Base-by-base conservation (phyloP, 2,888 invertebrate genomes). In the Bellardia bayeri region DNA sequence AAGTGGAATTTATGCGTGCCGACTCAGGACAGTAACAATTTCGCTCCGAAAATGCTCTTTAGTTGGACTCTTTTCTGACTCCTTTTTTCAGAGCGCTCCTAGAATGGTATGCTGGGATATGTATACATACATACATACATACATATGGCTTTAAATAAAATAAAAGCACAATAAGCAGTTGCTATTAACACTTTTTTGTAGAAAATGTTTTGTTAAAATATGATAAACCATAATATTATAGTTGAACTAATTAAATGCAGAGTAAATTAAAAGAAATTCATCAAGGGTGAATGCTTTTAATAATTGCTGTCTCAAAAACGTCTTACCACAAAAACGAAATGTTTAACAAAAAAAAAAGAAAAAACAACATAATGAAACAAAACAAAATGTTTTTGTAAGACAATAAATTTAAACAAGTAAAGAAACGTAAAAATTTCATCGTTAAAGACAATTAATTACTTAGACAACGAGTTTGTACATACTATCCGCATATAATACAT, bases 261-360 rank as follows among this genome's bases (percentile, higher is more conserved):
- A 63, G 61, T 37, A 63, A 63, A 68, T 30, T n/a, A 68, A 85
- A 85, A 75, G 72, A 80, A 85, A 84, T 85, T 84, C 54, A 87
- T 80, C 86, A 86, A 87, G 90, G 90, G 90, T 90, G 92, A 90
- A 88, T 90, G 91, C 90, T 89, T 90, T 89, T 90, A 89, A 90
- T 92, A 92, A 92, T 92, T 92, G 91, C 91, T 92, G 92, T 92
- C 92, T 90, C 91, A 91, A 90, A 89, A 86, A 87, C 51, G 79
- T 80, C 85, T 89, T 84, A 89, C 90, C 90, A 71, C 89, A 89
- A 87, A 84, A 80, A 68, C 16, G 40, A 42, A 40, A 11, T 64
- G 42, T 42, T 64, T 42, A 16, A 64, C 42, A 45, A 23, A n/a
- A 68, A 68, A 68, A 42, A 1, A 66, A 66, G 23, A 42, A 1